A percentile compares a stretch with the other conserved stretches of the same genome.
Conservation (phyloP, 2,113 vertebrate species). For the Oryzias javanicus region DNA sequence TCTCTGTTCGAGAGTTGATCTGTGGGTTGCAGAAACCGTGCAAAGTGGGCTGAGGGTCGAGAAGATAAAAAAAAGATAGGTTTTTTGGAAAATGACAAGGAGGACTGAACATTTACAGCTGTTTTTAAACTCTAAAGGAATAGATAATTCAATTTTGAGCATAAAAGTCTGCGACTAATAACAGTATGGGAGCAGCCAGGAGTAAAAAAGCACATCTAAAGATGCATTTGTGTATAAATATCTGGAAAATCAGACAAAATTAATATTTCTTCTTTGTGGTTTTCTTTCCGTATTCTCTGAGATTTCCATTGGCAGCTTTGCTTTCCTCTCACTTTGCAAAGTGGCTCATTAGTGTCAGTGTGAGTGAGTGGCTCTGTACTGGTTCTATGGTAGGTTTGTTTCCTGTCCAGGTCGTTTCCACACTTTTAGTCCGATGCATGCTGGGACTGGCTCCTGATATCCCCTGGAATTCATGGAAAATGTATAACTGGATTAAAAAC, state of each 20-base stretch:
- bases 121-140: background rate
- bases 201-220: constrained; percentile 8
- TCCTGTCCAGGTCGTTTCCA: constrained; percentile 52
- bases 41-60: constrained; percentile 27
- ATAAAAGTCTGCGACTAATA: no score
- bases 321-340: constrained; percentile 51
- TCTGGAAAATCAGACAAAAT: constrained; percentile 27
- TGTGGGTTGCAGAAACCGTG: constrained; percentile 33
- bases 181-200: no score
- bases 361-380: constrained; percentile 34
- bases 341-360: constrained; percentile 54
- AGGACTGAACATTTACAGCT: constrained; percentile 12
- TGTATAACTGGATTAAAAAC: constrained; percentile 33
- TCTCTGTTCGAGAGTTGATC: constrained; percentile 29
- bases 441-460: constrained; percentile 14
- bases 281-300: constrained; percentile 29
- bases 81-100: background rate
- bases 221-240: constrained; percentile 13
- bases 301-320: constrained; percentile 56
- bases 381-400: constrained; percentile 19
- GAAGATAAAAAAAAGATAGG: constrained; percentile 25
- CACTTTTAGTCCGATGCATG: constrained; percentile 14
- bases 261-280: constrained; percentile 38
- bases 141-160: no score
- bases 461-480: constrained; percentile 30